phyloP scores from a whole-genome alignment of 2,113 vertebrate genomes.

The Natator depressus region DNA sequence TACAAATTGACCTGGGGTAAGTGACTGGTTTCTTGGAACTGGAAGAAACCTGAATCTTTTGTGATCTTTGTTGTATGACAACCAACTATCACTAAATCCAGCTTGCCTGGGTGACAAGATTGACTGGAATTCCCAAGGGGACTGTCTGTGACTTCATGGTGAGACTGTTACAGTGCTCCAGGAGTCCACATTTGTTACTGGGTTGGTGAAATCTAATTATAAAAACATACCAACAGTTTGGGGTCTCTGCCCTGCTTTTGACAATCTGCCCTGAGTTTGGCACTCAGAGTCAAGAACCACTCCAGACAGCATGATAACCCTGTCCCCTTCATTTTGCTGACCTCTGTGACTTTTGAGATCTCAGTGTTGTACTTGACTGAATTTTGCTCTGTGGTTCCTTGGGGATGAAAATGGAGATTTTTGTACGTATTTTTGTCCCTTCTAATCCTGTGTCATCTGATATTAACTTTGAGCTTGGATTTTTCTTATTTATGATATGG shows the following conservation, averaged over 20 bases:
- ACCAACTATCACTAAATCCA: background rate
- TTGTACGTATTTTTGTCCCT: background rate
- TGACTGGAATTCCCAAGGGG: background rate
- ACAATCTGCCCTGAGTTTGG: background rate
- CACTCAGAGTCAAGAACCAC: background rate
- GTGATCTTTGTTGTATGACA: background rate
- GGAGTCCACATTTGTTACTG: background rate
- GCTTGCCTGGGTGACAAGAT: background rate
- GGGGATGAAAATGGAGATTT: background rate
- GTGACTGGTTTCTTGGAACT: background rate
- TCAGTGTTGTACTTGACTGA: background rate
- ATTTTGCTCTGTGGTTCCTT: background rate
- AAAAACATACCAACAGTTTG: background rate
- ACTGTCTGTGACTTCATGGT: background rate
- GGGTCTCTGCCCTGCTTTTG: background rate
- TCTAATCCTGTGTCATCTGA: background rate
- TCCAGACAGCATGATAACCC: background rate
- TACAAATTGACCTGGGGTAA: background rate
- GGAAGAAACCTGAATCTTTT: background rate
- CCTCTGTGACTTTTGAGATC: background rate
- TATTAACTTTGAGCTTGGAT: background rate
- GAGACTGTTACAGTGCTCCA: background rate
- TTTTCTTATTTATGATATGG: conserved; percentile 4
- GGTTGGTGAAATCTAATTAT: background rate
- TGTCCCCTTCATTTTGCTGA: background rate